These are phyloP conservation scores for Drosophila lini DNA, from an alignment of 1,140 invertebrate genomes.

Conservation along the genomic window DNA sequence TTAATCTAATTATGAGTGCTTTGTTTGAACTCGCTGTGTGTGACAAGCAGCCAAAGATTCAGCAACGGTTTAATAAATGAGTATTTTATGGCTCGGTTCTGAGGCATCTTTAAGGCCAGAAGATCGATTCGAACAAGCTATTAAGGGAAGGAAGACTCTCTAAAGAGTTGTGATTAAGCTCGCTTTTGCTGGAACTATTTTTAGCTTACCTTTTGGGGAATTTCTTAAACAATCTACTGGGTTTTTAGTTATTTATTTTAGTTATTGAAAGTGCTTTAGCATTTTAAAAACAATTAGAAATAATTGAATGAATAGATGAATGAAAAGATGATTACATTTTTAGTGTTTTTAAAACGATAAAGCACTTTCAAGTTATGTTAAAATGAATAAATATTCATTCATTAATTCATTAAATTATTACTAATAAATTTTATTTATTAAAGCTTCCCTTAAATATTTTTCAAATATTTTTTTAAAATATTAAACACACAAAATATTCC, in stretches of 20 bases:
- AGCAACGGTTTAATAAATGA: slow-evolving; percentile 35
- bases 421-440: not conserved
- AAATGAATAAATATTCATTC: too few species aligned
- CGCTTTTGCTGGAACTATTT: not conserved
- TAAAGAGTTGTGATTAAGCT: not conserved
- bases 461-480: not conserved
- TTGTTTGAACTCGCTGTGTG: slow-evolving; percentile 44
- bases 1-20: slow-evolving; percentile 67
- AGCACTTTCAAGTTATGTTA: too few species aligned
- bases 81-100: slow-evolving; percentile 19
- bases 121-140: slow-evolving; percentile 5
- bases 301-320: too few species aligned
- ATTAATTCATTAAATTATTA: too few species aligned
- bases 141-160: not conserved
- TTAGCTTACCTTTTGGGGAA: not conserved
- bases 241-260: too few species aligned
- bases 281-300: too few species aligned
- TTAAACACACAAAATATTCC: not conserved
- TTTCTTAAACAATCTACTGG: too few species aligned
- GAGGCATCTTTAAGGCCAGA: not conserved
- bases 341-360: too few species aligned
- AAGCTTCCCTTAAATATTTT: not conserved
- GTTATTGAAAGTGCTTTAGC: too few species aligned
- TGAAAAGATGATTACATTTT: too few species aligned
- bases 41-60: slow-evolving; percentile 35